phyloP scores from a whole-genome alignment of 2,888 invertebrate genomes.

The Aspidiotus rigidus region DNA sequence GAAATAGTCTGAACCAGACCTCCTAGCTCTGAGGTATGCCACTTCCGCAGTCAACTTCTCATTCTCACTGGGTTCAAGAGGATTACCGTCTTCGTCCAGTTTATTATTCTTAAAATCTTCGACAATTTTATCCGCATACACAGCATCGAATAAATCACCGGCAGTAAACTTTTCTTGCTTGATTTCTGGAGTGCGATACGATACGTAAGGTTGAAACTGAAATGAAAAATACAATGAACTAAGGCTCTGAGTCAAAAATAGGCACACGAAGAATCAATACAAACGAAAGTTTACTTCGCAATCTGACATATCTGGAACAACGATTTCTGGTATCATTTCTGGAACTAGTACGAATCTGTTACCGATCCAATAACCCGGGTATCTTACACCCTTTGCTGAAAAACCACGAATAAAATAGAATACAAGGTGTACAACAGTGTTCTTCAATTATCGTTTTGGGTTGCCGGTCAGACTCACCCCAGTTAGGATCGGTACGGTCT shows the following conservation, averaged over 20 bases:
- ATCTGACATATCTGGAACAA: constrained; percentile 78
- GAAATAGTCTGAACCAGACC: constrained; percentile 62
- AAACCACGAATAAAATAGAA: constrained; percentile 34
- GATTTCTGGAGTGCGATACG: constrained; percentile 67
- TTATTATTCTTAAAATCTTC: constrained; percentile 63
- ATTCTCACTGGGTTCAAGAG: constrained; percentile 60
- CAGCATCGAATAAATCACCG: constrained; percentile 67
- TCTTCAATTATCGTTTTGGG: not conserved
- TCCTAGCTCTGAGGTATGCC: constrained; percentile 58
- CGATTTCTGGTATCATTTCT: constrained; percentile 83
- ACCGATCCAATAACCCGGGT: constrained; percentile 51
- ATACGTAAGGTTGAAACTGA: constrained; percentile 85
- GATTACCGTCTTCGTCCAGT: constrained; percentile 57
- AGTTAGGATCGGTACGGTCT: constrained; percentile 45
- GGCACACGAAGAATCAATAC: no score
- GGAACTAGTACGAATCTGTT: constrained; percentile 57
- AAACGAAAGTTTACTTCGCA: constrained; percentile 51
- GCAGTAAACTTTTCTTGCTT: constrained; percentile 73
- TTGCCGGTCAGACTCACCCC: not conserved
- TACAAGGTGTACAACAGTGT: not conserved
- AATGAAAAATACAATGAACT: constrained; percentile 38
- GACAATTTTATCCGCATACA: constrained; percentile 69
- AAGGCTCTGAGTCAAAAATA: no score
- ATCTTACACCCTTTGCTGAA: constrained; percentile 59
- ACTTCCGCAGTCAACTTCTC: constrained; percentile 64